Percentiles rank a stretch among this genome's conserved stretches.
phyloP scores from a whole-genome alignment of 2,113 vertebrate species.

The Geothlypis trichas region DNA sequence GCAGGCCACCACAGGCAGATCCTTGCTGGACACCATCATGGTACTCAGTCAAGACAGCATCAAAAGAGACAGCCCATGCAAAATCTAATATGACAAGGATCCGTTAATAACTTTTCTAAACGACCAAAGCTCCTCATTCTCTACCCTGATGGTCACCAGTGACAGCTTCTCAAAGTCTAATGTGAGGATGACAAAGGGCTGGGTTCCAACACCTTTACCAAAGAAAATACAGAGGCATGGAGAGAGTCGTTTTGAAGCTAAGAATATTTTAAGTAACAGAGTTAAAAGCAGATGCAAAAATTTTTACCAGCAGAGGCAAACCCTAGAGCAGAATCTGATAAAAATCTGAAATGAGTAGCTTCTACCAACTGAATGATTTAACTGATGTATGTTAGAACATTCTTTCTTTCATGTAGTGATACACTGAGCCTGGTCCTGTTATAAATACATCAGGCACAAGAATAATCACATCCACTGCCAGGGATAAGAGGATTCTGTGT shows the following conservation, averaged over 20 bases:
- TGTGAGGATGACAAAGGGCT: neutral
- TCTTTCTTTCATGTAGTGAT: neutral
- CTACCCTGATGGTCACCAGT: neutral
- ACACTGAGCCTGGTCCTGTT: neutral
- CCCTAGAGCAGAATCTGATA: neutral
- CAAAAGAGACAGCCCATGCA: neutral
- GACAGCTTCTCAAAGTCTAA: neutral
- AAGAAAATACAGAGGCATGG: neutral
- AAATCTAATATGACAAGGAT: neutral
- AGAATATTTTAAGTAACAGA: neutral
- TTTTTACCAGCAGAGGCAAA: neutral
- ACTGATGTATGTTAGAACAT: neutral
- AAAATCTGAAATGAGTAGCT: neutral
- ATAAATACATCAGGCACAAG: neutral
- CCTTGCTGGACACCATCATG: neutral
- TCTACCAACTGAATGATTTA: neutral
- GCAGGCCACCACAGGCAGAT: neutral
- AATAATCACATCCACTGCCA: neutral
- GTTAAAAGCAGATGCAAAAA: neutral
- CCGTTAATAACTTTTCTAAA: neutral
- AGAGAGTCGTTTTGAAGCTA: neutral
- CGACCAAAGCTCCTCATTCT: neutral
- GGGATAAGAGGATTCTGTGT: neutral
- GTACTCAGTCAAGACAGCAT: neutral
- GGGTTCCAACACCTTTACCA: neutral